Percentiles rank a stretch among this genome's conserved stretches.
Conservation (phyloP, 2,888 invertebrate genomes). For the Drepanosiphum platanoidis region DNA sequence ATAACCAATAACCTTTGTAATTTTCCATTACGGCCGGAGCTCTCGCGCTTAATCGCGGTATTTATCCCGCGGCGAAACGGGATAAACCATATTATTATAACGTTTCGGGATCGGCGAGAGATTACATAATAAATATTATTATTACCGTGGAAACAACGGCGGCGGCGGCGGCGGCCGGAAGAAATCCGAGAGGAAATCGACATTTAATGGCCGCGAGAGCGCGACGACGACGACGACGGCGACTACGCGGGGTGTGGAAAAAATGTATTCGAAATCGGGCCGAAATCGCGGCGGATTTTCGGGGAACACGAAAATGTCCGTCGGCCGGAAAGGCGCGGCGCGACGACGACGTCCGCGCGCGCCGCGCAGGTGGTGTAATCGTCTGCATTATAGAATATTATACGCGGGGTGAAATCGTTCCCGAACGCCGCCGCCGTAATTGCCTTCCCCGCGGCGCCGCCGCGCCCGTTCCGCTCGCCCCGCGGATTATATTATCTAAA, state of each 20-base stretch:
- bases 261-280: no score
- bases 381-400: no score
- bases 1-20: no score
- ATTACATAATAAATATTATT: no score
- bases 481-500: constrained; percentile 4
- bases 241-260: no score
- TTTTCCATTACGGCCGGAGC: constrained; percentile 21
- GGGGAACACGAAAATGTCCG: not conserved
- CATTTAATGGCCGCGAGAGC: constrained; percentile 21
- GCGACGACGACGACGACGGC: no score
- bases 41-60: constrained; percentile 14
- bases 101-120: not conserved
- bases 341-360: not conserved
- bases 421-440: not conserved
- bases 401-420: not conserved
- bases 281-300: not conserved
- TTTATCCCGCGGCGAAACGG: constrained; percentile 25
- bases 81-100: no score
- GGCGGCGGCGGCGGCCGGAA: not conserved
- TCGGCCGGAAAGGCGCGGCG: not conserved
- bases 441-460: not conserved
- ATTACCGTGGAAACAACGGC: no score
- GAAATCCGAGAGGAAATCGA: not conserved
- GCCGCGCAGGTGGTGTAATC: no score
- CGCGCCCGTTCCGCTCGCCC: no score